These are phyloP conservation scores for Epinephelus malabaricus DNA, from an alignment of 2,797 vertebrate genomes.

Conservation along the genomic window DNA sequence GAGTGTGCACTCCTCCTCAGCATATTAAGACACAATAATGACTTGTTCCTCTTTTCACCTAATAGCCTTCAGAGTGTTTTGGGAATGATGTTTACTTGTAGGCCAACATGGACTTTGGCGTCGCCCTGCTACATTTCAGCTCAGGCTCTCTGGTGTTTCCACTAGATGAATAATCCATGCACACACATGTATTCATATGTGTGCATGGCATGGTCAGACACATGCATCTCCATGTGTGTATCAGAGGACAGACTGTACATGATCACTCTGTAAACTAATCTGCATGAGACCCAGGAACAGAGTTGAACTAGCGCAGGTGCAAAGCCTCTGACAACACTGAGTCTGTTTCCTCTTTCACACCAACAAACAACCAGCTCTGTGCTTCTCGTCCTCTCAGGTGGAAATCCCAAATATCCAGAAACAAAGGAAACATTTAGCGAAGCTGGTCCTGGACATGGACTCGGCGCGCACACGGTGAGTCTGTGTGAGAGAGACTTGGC, in stretches of 20 bases:
- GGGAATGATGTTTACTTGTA: too few species aligned
- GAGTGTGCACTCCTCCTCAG: too few species aligned
- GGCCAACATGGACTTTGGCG: too few species aligned
- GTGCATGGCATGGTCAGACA: too few species aligned
- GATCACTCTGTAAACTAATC: slow-evolving; percentile 29
- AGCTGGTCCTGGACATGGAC: slow-evolving; percentile 98
- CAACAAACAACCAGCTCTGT: slow-evolving; percentile 40
- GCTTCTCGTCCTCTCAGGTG: slow-evolving; percentile 84
- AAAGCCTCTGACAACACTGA: slow-evolving; percentile 17
- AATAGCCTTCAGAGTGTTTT: too few species aligned
- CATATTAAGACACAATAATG: too few species aligned
- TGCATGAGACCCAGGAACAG: slow-evolving; percentile 20
- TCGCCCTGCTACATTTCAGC: too few species aligned
- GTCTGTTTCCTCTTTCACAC: slow-evolving; percentile 44
- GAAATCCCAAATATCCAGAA: slow-evolving; percentile 99
- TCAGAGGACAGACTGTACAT: not conserved
- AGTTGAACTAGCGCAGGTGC: slow-evolving; percentile 29
- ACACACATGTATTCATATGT: too few species aligned
- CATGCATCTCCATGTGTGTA: not conserved
- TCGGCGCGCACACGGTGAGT: slow-evolving; percentile 93
- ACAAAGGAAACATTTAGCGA: slow-evolving; percentile 97
- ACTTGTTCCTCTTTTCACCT: too few species aligned
- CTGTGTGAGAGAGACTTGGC: slow-evolving; percentile 8
- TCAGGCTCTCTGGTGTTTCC: too few species aligned
- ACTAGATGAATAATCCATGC: too few species aligned